Base-by-base conservation (phyloP, 2,797 vertebrate genomes). In the Notoglanidium macrostoma region DNA sequence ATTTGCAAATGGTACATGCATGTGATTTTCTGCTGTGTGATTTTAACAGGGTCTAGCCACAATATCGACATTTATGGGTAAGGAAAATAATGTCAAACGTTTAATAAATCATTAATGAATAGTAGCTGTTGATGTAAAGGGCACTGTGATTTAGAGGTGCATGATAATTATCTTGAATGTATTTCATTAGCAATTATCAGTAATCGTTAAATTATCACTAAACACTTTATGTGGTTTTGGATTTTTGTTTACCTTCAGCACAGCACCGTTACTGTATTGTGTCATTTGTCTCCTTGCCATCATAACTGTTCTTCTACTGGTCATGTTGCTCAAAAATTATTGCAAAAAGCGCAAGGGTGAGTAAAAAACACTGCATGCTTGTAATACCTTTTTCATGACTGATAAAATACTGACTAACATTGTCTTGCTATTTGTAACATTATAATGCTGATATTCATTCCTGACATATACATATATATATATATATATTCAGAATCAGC, bases 241-340 rank as follows among this genome's bases (percentile, higher is more conserved):
- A 26, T 88, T 78, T 32, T 2, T 72, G 49, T 63, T 59, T 51
- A 51, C 54, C 87, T 86, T 26, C 40, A 21, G 57, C 5, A 11
- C 3, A 23, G 14, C 4, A 57, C 79, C 23, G 1, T 29, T 87
- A 15, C 26, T 87, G n/a, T 83, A 59, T 23, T 72, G 54, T 67
- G 67, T 90, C 9, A 82, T 90, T 57, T 65, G 35, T 46, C 88
- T 91, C 57, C 89, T 91, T 11, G 26, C n/a, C 57, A 26, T 86
- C n/a, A n/a, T 89, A 14, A 59, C 73, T 15, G 0, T 88, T 26
- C 44, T 76, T 85, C 87, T 91, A 3, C 57, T 89, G 32, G 46
- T 87, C 21, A 29, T 90, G 11, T 49, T 91, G 59, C 59, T 74
- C 57, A 87, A 70, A 72, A 32, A 49, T 8, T 23, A 40, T 40